Evolutionary conservation across 37 sponge, comb jelly and placozoan species (phyloP).

Genomic region (Ianthella basta): DNA sequence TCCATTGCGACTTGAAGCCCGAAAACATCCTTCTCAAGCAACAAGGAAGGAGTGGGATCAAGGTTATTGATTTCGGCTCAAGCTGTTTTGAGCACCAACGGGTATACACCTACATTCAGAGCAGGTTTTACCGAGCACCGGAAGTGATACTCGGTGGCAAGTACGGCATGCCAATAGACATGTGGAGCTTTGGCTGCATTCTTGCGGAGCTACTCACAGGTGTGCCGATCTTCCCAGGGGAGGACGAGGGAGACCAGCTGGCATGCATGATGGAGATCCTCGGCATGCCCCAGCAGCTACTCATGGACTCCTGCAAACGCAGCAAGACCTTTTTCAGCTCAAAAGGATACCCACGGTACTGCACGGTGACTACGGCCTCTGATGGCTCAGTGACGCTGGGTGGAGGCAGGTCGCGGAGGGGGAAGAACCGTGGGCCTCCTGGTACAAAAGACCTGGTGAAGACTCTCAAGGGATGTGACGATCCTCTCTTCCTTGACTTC

Average conservation of each 20-base stretch:
- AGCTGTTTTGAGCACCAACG: conserved; percentile 96
- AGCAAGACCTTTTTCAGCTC: conserved; percentile 77
- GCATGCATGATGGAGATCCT: conserved; percentile 93
- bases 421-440: conserved; percentile 86
- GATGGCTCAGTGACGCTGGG: conserved; percentile 73
- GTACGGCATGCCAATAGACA: conserved; percentile 97
- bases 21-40: conserved; percentile 96
- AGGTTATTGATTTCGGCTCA: conserved; percentile 97
- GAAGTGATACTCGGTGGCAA: conserved; percentile 93
- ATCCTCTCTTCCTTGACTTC: conserved; percentile 85
- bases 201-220: conserved; percentile 94
- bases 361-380: conserved; percentile 58
- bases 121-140: conserved; percentile 94
- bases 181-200: conserved; percentile 99
- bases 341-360: conserved; percentile 82
- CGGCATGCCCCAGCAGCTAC: conserved; percentile 80
- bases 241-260: conserved; percentile 93
- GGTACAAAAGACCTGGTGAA: conserved; percentile 84
- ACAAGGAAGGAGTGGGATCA: conserved; percentile 92
- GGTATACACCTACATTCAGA: conserved; percentile 97
- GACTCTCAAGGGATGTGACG: conserved; percentile 92
- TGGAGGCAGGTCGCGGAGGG: conserved; percentile 86
- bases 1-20: conserved; percentile 99
- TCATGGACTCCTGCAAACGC: conserved; percentile 83
- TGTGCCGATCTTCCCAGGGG: conserved; percentile 93